Conservation (phyloP, 1,140 invertebrate species). For the Bombyx mori region DNA sequence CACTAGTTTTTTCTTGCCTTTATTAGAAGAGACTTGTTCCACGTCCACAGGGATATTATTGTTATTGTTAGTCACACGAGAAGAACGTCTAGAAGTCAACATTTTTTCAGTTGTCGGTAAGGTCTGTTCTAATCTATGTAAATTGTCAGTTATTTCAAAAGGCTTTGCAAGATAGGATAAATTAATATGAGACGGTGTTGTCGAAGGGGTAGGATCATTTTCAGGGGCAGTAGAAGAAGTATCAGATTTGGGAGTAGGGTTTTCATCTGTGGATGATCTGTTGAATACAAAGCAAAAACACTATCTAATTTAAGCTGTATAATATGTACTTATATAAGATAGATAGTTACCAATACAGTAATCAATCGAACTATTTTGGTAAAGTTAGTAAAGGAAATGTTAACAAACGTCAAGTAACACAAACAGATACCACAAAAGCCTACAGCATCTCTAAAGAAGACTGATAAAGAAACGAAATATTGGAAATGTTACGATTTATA, state of each 20-base stretch:
- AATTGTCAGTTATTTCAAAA: constrained; percentile 61
- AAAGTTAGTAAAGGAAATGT: constrained; percentile 15
- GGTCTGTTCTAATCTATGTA: constrained; percentile 37
- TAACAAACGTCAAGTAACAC: constrained; percentile 2
- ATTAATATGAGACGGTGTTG: constrained; percentile 42
- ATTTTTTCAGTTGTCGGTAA: constrained; percentile 42
- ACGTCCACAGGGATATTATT: constrained; percentile 29
- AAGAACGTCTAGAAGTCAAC: constrained; percentile 31
- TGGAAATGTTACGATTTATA: no score
- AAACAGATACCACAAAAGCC: constrained; percentile 64
- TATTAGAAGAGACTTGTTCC: constrained; percentile 23
- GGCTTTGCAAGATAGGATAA: constrained; percentile 61
- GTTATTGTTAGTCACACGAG: constrained; percentile 37
- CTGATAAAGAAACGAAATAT: no score
- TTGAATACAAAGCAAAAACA: constrained; percentile 70
- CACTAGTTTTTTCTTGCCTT: constrained; percentile 46
- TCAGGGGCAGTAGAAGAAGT: constrained; percentile 40
- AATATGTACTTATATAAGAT: constrained; percentile 17
- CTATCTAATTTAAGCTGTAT: constrained; percentile 59
- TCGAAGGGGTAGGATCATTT: constrained; percentile 29
- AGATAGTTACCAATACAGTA: constrained; percentile 4
- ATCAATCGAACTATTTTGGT: constrained; percentile 10
- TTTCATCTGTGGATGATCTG: constrained; percentile 71
- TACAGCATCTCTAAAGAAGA: not conserved
- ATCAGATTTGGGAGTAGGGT: constrained; percentile 48